Percentiles rank a stretch among this genome's conserved stretches.
These are phyloP conservation scores for Cantharis nigra DNA, from an alignment of 2,888 invertebrate genomes.

Conservation along the genomic window DNA sequence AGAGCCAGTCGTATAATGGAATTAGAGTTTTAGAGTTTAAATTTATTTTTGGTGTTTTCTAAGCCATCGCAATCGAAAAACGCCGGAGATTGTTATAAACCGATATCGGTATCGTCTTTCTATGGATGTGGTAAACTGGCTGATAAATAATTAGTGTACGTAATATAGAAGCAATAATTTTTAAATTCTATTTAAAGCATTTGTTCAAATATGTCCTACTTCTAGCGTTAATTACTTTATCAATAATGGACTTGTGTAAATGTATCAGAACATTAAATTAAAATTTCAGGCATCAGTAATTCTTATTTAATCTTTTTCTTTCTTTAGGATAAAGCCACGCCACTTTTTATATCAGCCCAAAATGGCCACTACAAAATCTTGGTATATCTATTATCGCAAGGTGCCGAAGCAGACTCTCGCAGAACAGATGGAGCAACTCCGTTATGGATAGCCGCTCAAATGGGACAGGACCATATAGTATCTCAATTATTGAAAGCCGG, in stretches of 20 bases:
- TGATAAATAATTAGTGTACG: too few species aligned
- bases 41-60: too few species aligned
- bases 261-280: too few species aligned
- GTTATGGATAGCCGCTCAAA: conserved; percentile 94
- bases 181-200: too few species aligned
- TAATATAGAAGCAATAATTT: too few species aligned
- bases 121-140: too few species aligned
- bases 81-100: too few species aligned
- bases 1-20: too few species aligned
- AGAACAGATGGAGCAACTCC: conserved; percentile 86
- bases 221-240: neutral
- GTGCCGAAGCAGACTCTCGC: conserved; percentile 73
- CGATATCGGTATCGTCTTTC: neutral
- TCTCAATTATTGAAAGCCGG: conserved; percentile 77
- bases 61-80: too few species aligned
- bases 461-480: conserved; percentile 87
- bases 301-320: too few species aligned
- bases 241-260: neutral
- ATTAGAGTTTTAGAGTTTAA: too few species aligned
- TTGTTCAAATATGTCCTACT: neutral
- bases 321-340: conserved; percentile 83
- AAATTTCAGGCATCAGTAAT: too few species aligned
- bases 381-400: conserved; percentile 70
- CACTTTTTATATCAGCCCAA: conserved; percentile 91
- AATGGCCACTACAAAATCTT: conserved; percentile 88